phyloP scores from a whole-genome alignment of 2,113 vertebrate genomes.

The Tupaia chinensis region DNA sequence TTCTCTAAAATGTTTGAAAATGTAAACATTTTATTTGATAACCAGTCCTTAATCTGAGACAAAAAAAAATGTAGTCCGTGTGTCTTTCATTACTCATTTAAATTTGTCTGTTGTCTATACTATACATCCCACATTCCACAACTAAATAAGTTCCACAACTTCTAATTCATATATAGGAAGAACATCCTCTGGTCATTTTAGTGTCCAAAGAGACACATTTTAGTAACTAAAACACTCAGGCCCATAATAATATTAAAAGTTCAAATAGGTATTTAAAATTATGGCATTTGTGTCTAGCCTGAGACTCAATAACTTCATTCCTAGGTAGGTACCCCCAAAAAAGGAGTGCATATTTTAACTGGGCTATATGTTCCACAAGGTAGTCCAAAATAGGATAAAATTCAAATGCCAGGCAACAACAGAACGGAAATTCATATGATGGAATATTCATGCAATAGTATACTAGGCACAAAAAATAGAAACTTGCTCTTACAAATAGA shows the following conservation, averaged over 20 bases:
- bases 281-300: neutral
- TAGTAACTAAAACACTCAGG: neutral
- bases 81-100: neutral
- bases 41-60: neutral
- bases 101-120: neutral
- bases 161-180: neutral
- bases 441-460: neutral
- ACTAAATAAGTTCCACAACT: neutral
- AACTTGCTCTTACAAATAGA: neutral
- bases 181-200: neutral
- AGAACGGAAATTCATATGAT: neutral
- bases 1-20: neutral
- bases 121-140: neutral
- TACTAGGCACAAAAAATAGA: neutral
- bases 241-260: neutral
- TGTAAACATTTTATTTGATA: neutral
- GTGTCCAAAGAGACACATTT: neutral
- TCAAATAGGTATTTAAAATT: constrained; percentile 17
- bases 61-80: neutral
- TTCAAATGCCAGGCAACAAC: neutral
- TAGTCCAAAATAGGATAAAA: neutral
- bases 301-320: neutral
- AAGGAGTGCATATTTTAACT: neutral
- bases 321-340: neutral
- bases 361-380: neutral